Evolutionary conservation across 2,888 invertebrate genomes (phyloP).

Genomic region (Cheilosia scutellata): DNA sequence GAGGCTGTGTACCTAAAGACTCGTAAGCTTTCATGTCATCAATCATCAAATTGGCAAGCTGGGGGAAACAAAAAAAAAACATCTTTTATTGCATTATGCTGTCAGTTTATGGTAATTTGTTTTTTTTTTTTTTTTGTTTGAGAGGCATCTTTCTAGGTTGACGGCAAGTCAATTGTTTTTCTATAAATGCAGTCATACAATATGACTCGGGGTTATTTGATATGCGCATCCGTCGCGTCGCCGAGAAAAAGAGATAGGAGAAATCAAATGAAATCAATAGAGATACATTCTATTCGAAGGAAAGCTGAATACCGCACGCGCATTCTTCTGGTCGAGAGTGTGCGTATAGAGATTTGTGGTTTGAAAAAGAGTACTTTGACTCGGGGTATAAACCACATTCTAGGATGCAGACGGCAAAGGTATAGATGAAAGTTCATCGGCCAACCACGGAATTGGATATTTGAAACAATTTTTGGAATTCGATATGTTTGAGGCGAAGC

Average conservation of each 20-base stretch:
- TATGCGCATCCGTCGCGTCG: conserved; percentile 36
- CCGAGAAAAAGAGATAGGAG: conserved; percentile 29
- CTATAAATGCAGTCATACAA: conserved; percentile 22
- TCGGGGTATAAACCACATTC: conserved; percentile 18
- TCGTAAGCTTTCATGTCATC: conserved; percentile 51
- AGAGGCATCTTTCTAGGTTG: conserved; percentile 58
- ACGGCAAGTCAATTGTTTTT: conserved; percentile 58
- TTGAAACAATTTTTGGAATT: conserved; percentile 3
- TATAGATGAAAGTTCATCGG: not conserved
- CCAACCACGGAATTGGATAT: conserved; percentile 24
- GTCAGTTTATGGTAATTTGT: conserved; percentile 43
- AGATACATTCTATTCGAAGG: conserved; percentile 46
- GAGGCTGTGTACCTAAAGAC: conserved; percentile 29
- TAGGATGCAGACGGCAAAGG: conserved; percentile 11
- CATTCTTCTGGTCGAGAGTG: conserved; percentile 37
- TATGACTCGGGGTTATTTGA: conserved; percentile 56
- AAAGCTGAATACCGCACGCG: conserved; percentile 61
- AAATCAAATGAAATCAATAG: conserved; percentile 62
- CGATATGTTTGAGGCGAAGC: conserved; percentile 11
- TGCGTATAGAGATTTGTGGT: conserved; percentile 17
- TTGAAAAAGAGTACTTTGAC: conserved; percentile 24
- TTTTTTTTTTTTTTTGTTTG: conserved; percentile 20
- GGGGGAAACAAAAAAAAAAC: not conserved
- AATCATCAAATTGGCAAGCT: conserved; percentile 55
- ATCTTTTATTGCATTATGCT: conserved; percentile 16